Percentiles rank a stretch among this genome's conserved stretches.
Conservation (phyloP, 2,797 vertebrate species). For the Cyclopterus lumpus region DNA sequence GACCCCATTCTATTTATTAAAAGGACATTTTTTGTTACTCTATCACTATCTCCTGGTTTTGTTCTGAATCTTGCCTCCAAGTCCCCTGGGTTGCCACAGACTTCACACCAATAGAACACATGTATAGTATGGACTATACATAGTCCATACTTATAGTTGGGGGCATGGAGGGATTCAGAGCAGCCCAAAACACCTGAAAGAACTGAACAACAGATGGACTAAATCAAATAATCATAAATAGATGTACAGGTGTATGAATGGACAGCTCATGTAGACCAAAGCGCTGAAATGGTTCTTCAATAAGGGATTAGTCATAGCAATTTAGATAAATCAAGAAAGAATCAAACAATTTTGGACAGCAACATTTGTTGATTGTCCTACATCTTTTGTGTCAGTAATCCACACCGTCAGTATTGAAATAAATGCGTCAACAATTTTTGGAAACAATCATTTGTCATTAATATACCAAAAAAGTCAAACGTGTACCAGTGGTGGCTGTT, state of each 20-base stretch:
- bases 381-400: neutral
- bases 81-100: too few species aligned
- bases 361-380: neutral
- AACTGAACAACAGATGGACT: neutral
- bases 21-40: too few species aligned
- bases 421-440: neutral
- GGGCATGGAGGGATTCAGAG: neutral
- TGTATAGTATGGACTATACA: neutral
- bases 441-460: neutral
- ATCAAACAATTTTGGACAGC: neutral
- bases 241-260: neutral
- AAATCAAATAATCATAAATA: neutral
- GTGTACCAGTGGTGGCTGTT: neutral
- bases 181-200: neutral
- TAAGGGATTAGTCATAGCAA: neutral
- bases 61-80: too few species aligned
- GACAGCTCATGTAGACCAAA: neutral
- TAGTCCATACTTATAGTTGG: neutral
- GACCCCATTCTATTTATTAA: too few species aligned
- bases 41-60: too few species aligned
- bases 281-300: neutral
- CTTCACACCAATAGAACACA: conserved; percentile 3
- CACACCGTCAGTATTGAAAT: neutral
- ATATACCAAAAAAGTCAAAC: neutral
- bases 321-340: neutral